Conservation (phyloP, 2,113 vertebrate species). For the Xenopus borealis region DNA sequence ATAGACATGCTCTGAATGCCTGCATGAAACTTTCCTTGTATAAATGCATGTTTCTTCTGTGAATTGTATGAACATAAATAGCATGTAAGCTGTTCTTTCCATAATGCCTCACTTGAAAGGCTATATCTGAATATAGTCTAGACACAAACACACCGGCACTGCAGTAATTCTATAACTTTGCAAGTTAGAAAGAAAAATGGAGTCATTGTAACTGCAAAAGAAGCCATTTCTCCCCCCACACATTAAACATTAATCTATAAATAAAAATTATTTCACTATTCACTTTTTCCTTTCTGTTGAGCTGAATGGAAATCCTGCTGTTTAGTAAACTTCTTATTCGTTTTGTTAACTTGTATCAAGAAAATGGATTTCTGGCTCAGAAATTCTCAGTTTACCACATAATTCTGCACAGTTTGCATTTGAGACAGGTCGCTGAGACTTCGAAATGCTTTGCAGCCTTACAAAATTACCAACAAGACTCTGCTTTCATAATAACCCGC, state of each 20-base stretch:
- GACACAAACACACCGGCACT: not conserved
- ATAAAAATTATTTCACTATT: slow-evolving; percentile 21
- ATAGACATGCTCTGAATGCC: not conserved
- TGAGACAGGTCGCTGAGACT: slow-evolving; percentile 14
- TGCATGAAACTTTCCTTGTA: not conserved
- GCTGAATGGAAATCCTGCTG: not conserved
- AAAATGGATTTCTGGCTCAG: slow-evolving; percentile 9
- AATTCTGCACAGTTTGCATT: slow-evolving; percentile 6
- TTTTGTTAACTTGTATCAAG: not conserved
- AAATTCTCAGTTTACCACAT: not conserved
- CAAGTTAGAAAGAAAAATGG: not conserved
- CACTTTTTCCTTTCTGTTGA: not conserved
- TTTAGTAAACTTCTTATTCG: slow-evolving; percentile 18
- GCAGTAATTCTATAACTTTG: not conserved
- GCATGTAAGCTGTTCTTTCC: not conserved
- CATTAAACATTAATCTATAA: slow-evolving; percentile 14
- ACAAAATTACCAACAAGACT: slow-evolving; percentile 27
- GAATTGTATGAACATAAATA: not conserved
- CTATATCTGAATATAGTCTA: slow-evolving; percentile 5
- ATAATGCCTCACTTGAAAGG: not conserved
- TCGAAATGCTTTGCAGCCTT: slow-evolving; percentile 28
- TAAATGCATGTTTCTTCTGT: not conserved
- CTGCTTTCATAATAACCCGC: slow-evolving; percentile 29
- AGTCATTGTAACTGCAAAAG: not conserved
- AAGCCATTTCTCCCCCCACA: not conserved